These are phyloP conservation scores for Caenorhabditis virilis DNA, from an alignment of 2,888 invertebrate genomes.

Conservation along the genomic window DNA sequence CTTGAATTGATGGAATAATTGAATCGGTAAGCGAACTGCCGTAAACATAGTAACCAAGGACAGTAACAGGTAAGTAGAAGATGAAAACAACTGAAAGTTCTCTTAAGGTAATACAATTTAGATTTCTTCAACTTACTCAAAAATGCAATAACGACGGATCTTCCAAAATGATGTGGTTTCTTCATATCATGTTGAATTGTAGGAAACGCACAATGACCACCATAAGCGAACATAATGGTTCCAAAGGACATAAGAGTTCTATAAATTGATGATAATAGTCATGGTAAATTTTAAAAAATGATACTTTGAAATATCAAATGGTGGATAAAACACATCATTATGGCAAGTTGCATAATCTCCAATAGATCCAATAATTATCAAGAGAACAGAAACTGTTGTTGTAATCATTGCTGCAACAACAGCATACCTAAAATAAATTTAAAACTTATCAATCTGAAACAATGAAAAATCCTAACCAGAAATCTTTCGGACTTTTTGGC, in stretches of 20 bases:
- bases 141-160: constrained; percentile 74
- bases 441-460: too few species aligned
- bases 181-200: constrained; percentile 91
- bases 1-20: constrained; percentile 60
- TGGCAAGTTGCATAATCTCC: constrained; percentile 47
- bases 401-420: constrained; percentile 63
- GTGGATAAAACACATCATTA: constrained; percentile 44
- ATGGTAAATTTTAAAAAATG: background rate
- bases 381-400: constrained; percentile 53
- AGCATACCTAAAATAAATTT: constrained; percentile 38
- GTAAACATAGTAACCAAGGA: constrained; percentile 56
- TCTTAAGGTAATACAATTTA: too few species aligned
- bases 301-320: constrained; percentile 48
- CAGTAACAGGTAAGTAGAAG: constrained; percentile 59
- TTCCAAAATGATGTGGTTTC: constrained; percentile 78
- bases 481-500: constrained; percentile 64
- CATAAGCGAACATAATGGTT: constrained; percentile 65
- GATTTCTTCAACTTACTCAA: too few species aligned
- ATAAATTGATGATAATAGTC: constrained; percentile 4
- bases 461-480: constrained; percentile 62
- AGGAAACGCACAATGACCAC: constrained; percentile 73
- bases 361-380: constrained; percentile 56
- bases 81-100: constrained; percentile 52
- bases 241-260: constrained; percentile 62
- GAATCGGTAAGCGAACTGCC: constrained; percentile 59